Percentiles rank a stretch among this genome's conserved stretches.
Conservation (phyloP, 2,797 vertebrate genomes). For the Sebastes nivosus region DNA sequence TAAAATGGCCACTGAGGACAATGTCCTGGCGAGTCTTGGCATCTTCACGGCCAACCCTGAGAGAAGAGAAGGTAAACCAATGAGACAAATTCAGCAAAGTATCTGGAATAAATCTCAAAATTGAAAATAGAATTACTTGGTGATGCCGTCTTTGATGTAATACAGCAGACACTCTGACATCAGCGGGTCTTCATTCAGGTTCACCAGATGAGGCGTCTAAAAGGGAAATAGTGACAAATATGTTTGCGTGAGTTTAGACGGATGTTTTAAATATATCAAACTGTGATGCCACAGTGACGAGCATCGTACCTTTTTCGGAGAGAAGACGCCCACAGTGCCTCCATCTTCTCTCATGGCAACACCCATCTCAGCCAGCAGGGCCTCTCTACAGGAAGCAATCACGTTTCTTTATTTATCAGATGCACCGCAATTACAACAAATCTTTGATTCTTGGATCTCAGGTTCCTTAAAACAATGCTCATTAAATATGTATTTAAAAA, state of each 20-base stretch:
- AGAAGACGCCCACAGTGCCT: constrained; percentile 97
- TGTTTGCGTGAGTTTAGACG: neutral
- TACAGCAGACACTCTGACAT: constrained; percentile 99
- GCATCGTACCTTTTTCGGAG: constrained; percentile 93
- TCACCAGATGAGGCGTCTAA: constrained; percentile 96
- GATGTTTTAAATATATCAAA: neutral
- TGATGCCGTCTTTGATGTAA: constrained; percentile 97
- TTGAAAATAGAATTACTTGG: constrained; percentile 83
- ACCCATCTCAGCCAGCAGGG: constrained; percentile 97
- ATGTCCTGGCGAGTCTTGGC: constrained; percentile 96
- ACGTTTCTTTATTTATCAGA: no score
- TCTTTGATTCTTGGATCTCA: no score
- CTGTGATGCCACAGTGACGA: neutral
- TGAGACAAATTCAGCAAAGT: neutral
- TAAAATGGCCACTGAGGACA: constrained; percentile 97
- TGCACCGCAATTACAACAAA: no score
- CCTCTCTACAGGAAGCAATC: constrained; percentile 85
- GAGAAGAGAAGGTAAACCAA: neutral
- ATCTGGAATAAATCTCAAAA: neutral
- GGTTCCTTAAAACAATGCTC: no score
- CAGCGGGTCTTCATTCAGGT: constrained; percentile 96
- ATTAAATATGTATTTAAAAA: no score
- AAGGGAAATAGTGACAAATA: neutral
- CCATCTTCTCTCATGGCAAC: constrained; percentile 99
- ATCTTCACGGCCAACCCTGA: constrained; percentile 95